Evolutionary conservation across 92 coral and sea anemone species (phyloP), one percentile per base, ranked within the genome.

Genomic region (Paramuricea clavata): DNA sequence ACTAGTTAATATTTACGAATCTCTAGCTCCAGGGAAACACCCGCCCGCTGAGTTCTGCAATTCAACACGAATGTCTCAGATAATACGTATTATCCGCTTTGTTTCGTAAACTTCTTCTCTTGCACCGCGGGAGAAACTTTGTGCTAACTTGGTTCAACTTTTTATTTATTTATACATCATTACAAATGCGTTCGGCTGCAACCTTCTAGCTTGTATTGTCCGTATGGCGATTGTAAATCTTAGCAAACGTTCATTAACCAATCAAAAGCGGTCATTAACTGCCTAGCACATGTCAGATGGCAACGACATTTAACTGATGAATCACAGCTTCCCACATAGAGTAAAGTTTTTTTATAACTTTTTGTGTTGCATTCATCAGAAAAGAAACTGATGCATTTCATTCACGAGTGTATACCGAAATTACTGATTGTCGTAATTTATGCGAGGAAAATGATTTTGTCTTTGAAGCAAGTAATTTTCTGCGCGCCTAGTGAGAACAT

Each of bases 1-100:
- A 15, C 32, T 59, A 34, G 84, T 79, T 79, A 79, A 79, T 79
- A 79, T 79, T 79, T 79, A 79, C 31, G 84, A 32, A 79, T 22
- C 28, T n/a, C 10, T 6, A 54, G 23, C 72, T 79, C 84, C 54
- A 67, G 84, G 84, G 84, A 79, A 79, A 79, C 54, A 25, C 73
- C 84, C 84, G 33, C 72, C 84, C 54, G 84, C 30, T 22, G 72
- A 13, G 84, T 32, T 0, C 0, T 2, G 30, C 15, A 7, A 72
- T 39, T 44, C 57, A 25, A 31, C 13, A 13, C 50, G 57, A 72
- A 35, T 72, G 62, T 21, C 8, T 54, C 7, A 4, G 62, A 54
- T 54, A 54, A 54, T 21, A 31, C 35, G 21, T 25, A 4, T 28
- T 28, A 62, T 10, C 1, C 19, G 19, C 39, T 33, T 33, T 65